Conservation (phyloP, 2,888 invertebrate genomes). For the Tetramorium bicarinatum region DNA sequence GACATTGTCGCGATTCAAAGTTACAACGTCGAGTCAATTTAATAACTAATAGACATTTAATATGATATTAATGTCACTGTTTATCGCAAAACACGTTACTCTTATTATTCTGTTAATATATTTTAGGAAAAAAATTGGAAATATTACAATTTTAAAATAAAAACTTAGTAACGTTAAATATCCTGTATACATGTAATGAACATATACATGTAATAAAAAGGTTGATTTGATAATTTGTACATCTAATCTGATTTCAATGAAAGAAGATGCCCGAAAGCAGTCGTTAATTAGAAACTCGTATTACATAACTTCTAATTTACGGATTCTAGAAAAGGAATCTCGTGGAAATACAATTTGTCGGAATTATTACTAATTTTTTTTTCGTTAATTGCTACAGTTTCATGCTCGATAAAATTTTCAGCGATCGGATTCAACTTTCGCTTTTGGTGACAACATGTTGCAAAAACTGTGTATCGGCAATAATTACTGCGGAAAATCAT, state of each 20-base stretch:
- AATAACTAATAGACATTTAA: not conserved
- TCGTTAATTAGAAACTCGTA: slow-evolving; percentile 10
- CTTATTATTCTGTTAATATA: not conserved
- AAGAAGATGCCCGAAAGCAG: not conserved
- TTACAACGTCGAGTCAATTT: not conserved
- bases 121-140: not conserved
- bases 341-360: not conserved
- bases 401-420: slow-evolving; percentile 66
- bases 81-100: not conserved
- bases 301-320: slow-evolving; percentile 12
- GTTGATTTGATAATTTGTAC: not conserved
- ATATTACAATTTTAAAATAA: not conserved
- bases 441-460: not conserved
- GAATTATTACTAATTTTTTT: not conserved
- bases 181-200: too few species aligned
- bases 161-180: not conserved
- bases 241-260: not conserved
- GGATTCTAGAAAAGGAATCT: not conserved
- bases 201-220: not conserved
- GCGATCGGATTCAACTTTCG: slow-evolving; percentile 60
- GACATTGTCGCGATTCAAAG: slow-evolving; percentile 1
- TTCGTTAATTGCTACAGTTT: slow-evolving; percentile 39
- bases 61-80: not conserved
- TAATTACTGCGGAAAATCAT: slow-evolving; percentile 25
- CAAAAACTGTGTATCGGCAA: slow-evolving; percentile 23